Conservation (phyloP, 2,797 vertebrate genomes). For the Okamejei kenojei region DNA sequence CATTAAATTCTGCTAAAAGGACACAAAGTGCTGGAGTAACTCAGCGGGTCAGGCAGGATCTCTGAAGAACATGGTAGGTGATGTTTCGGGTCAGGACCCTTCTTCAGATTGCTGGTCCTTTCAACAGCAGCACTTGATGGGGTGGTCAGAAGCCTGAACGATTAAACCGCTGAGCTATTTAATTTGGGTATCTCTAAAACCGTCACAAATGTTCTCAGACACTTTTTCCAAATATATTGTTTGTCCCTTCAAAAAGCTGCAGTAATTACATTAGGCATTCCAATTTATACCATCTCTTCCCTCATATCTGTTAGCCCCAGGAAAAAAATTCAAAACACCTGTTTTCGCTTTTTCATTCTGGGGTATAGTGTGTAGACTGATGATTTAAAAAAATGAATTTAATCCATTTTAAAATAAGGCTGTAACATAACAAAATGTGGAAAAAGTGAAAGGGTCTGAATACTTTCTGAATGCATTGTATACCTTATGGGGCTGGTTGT, state of each 20-base stretch:
- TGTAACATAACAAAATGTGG: too few relatives aligned
- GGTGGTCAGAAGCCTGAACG: not conserved
- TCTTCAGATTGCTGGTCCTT: not conserved
- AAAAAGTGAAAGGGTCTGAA: too few relatives aligned
- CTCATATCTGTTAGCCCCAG: not conserved
- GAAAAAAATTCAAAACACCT: not conserved
- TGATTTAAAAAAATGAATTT: too few relatives aligned
- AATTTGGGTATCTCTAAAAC: not conserved
- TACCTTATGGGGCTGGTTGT: not conserved
- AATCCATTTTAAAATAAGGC: too few relatives aligned
- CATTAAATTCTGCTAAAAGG: not conserved
- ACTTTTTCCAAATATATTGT: not conserved
- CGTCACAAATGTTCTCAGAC: not conserved
- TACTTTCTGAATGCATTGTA: too few relatives aligned
- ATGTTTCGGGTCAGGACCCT: too few relatives aligned
- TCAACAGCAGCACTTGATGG: not conserved
- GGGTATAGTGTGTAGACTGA: too few relatives aligned
- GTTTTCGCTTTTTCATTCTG: too few relatives aligned
- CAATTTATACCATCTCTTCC: not conserved
- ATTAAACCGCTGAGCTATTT: not conserved
- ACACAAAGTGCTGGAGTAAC: too few relatives aligned
- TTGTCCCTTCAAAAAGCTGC: not conserved
- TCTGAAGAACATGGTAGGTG: too few relatives aligned
- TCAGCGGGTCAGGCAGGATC: too few relatives aligned
- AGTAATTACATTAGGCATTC: not conserved